Evolutionary conservation across 37 sponge, comb jelly and placozoan species (phyloP), one percentile per base, ranked within the genome.

Genomic region (Theonella swinhoei): DNA sequence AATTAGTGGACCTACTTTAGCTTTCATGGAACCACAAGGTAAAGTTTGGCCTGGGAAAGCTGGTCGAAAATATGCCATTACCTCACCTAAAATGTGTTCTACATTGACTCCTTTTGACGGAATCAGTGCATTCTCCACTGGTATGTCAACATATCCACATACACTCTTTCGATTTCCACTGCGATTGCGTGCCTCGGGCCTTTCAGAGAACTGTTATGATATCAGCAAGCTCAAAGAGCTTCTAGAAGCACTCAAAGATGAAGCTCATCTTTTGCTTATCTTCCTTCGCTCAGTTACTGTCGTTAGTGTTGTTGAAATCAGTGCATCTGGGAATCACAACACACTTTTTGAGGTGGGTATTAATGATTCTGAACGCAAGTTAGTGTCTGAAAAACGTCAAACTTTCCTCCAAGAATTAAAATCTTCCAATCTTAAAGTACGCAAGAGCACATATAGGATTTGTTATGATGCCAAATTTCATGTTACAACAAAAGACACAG

Each of bases 81-180:
- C 73, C 24, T 25, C 25, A 22, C 31, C 72, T 0, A 5, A 31
- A 3, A 37, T 5, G 41, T 25, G 34, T 33, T 33, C 39, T 42
- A 37, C 4, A 39, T 3, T 91, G 28, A 66, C 62, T n/a, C 72
- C 78, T 8, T 87, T 77, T 35, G 38, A 80, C 7, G 83, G 73
- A 2, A 33, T 91, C 25, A 47, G 64, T 43, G 91, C 79, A 34
- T 72, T 82, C 32, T 3, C 30, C 17, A 42, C 24, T 8, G 19
- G 14, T 23, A 33, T 23, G 4, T 22, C 71, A 14, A 14, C 8
- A 0, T 75, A 77, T 60, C 39, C 1, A 31, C 59, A 17, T 54
- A 91, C 92, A 3, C 29, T 91, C n/a, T 88, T 91, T 78, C 88
- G 92, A 20, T 88, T 91, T 63, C 92, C 92, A 32, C 61, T 91